A percentile compares a stretch with the other conserved stretches of the same genome.
phyloP scores from a whole-genome alignment of 1,140 invertebrate genomes.

The Zophobas morio region DNA sequence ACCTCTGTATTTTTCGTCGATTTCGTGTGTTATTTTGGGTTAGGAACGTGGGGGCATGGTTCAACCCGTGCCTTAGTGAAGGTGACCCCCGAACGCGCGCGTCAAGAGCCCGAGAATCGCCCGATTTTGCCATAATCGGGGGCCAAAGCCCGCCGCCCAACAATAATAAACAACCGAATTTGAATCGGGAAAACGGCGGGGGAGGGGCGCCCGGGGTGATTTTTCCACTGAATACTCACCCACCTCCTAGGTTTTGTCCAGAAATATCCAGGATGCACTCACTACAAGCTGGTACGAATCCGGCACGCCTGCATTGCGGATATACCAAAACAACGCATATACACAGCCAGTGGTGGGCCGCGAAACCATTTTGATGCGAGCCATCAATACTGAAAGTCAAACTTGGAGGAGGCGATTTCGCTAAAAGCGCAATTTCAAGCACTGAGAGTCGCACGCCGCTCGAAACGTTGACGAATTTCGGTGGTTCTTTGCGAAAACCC shows the following conservation, averaged over 20 bases:
- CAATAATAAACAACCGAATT: conserved; percentile 41
- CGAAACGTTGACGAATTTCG: conserved; percentile 19
- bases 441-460: neutral
- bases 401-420: conserved; percentile 10
- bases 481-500: conserved; percentile 7
- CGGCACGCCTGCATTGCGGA: conserved; percentile 68
- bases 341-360: conserved; percentile 65
- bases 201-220: conserved; percentile 57
- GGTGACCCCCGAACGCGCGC: conserved; percentile 1
- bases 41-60: conserved; percentile 15
- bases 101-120: too few species aligned
- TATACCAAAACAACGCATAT: conserved; percentile 67
- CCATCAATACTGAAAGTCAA: conserved; percentile 59
- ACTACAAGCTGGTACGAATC: conserved; percentile 62
- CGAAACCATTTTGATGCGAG: conserved; percentile 66
- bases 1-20: conserved; percentile 38
- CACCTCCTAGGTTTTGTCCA: conserved; percentile 63
- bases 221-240: conserved; percentile 52
- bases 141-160: conserved; percentile 7
- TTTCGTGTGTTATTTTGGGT: conserved; percentile 28
- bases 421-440: neutral
- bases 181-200: conserved; percentile 57
- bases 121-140: too few species aligned
- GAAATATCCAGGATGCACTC: conserved; percentile 63
- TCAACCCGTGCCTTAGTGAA: neutral